phyloP scores from a whole-genome alignment of 2,797 vertebrate genomes.

The Euthynnus affinis region DNA sequence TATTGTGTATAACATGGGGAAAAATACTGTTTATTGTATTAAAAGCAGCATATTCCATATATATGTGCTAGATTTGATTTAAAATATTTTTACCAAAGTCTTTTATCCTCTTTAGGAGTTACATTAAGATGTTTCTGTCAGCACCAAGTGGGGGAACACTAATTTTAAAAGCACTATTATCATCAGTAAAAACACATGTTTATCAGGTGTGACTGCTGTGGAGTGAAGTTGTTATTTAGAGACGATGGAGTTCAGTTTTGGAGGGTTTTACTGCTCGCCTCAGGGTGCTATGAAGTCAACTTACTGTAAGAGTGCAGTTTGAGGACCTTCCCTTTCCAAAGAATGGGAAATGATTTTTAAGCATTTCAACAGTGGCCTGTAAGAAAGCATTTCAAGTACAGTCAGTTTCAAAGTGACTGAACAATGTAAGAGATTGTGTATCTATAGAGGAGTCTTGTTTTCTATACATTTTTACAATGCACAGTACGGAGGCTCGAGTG shows the following conservation, averaged over 20 bases:
- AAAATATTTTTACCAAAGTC: conserved; percentile 42
- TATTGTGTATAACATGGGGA: conserved; percentile 24
- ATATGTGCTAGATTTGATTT: conserved; percentile 4
- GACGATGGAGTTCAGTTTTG: conserved; percentile 2
- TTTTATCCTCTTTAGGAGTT: conserved; percentile 19
- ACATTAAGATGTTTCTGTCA: background rate
- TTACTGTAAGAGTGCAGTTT: conserved; percentile 2
- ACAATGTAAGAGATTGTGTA: background rate
- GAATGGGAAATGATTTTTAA: background rate
- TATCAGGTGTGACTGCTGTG: conserved; percentile 13
- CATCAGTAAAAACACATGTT: conserved; percentile 1
- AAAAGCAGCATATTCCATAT: conserved; percentile 49
- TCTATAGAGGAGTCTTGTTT: background rate
- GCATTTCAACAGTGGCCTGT: conserved; percentile 7
- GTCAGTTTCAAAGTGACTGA: conserved; percentile 1
- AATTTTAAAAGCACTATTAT: conserved; percentile 29
- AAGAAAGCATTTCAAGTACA: background rate
- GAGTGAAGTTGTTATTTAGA: background rate
- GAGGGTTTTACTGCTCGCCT: conserved; percentile 25
- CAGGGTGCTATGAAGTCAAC: conserved; percentile 33
- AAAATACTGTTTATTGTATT: conserved; percentile 36
- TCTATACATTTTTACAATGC: background rate
- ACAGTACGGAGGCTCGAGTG: background rate
- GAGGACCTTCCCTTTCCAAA: background rate
- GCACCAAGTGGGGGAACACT: background rate